Evolutionary conservation across 2,797 vertebrate species (phyloP).

Genomic region (Silurus lanzhouensis): DNA sequence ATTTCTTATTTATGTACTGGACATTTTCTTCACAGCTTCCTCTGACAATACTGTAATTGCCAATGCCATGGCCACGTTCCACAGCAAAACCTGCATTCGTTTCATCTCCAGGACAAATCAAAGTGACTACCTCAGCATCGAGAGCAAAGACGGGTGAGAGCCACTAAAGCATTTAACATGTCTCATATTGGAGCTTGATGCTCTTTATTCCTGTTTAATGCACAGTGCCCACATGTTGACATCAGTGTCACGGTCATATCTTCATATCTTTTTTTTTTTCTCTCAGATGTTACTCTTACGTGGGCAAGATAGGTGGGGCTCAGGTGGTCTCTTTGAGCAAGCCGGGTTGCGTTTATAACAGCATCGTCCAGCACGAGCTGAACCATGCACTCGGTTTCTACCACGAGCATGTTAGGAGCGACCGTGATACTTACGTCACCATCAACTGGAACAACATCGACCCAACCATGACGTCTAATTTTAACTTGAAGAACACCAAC

Average conservation of each 20-base stretch:
- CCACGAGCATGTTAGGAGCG: conserved; percentile 72
- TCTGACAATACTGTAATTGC: background rate
- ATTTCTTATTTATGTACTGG: background rate
- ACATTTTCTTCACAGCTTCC: conserved; percentile 14
- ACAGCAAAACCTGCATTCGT: conserved; percentile 53
- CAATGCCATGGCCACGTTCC: background rate
- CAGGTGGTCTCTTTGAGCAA: conserved; percentile 70
- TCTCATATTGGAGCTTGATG: background rate
- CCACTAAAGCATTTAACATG: no score
- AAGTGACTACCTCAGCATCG: conserved; percentile 54
- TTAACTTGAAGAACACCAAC: no score
- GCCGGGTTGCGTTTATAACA: conserved; percentile 65
- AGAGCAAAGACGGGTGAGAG: conserved; percentile 48
- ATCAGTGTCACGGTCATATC: background rate
- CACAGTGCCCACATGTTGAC: background rate
- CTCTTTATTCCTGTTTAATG: background rate
- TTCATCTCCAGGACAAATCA: background rate
- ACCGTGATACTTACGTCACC: conserved; percentile 68
- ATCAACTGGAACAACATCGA: conserved; percentile 65
- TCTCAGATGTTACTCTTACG: conserved; percentile 70
- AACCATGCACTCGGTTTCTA: conserved; percentile 71
- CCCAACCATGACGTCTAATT: no score
- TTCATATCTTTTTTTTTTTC: background rate
- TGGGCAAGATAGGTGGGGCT: conserved; percentile 68
- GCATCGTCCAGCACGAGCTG: conserved; percentile 69